Percentiles rank a stretch among this genome's conserved stretches.
Evolutionary conservation across 2,888 invertebrate species (phyloP).

Genomic region (Iselma pallidipennis): DNA sequence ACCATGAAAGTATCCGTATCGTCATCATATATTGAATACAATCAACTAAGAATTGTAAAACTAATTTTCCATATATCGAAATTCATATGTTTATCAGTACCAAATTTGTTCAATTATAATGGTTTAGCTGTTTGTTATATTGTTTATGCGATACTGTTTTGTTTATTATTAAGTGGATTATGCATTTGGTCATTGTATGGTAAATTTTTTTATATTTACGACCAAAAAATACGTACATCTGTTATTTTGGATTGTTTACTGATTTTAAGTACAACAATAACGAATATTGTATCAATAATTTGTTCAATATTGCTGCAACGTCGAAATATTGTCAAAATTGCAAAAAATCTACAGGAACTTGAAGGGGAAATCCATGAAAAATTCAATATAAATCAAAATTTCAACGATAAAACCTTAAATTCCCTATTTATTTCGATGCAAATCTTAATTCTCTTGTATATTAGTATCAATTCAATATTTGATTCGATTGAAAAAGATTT

Average conservation of each 20-base stretch:
- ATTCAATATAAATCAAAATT: background rate
- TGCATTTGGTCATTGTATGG: slow-evolving; percentile 1
- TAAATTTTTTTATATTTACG: background rate
- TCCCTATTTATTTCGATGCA: background rate
- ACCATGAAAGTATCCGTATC: too few species aligned
- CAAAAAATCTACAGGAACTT: slow-evolving; percentile 3
- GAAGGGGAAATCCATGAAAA: slow-evolving; percentile 8
- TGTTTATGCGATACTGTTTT: slow-evolving; percentile 5
- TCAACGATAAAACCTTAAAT: background rate
- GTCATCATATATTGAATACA: too few species aligned
- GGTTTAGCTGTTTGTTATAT: slow-evolving; percentile 9
- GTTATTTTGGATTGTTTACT: slow-evolving; percentile 5
- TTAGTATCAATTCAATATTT: background rate
- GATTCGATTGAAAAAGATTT: background rate
- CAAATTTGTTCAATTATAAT: slow-evolving; percentile 11
- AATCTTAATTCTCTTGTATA: background rate
- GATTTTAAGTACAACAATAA: background rate
- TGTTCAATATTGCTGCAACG: background rate
- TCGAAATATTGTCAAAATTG: slow-evolving; percentile 1
- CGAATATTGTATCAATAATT: slow-evolving; percentile 6
- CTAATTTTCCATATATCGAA: background rate
- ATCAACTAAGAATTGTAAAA: slow-evolving; percentile 2
- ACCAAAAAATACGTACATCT: background rate
- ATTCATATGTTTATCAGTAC: slow-evolving; percentile 2
- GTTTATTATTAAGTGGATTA: slow-evolving; percentile 1